A percentile compares a stretch with the other conserved stretches of the same genome.
Evolutionary conservation across 2,888 invertebrate species (phyloP).

Genomic region (Heliconius charithonia): DNA sequence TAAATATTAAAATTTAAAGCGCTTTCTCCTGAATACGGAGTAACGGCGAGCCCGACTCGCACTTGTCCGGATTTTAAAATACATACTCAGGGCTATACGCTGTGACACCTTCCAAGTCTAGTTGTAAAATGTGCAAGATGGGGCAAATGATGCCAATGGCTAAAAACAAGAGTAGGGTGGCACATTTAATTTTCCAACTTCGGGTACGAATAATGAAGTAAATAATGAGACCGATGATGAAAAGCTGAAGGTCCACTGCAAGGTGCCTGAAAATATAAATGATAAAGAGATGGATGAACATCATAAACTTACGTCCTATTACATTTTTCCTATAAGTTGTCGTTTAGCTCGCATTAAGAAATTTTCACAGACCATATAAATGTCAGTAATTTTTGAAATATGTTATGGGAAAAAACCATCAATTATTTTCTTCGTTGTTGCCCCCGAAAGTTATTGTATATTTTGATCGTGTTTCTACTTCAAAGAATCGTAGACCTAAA

Average conservation of each 20-base stretch:
- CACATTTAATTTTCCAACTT: constrained; percentile 10
- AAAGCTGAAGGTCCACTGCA: constrained; percentile 12
- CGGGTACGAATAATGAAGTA: constrained; percentile 1
- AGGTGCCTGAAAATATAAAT: constrained; percentile 9
- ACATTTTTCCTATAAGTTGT: no score
- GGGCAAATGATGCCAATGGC: constrained; percentile 3
- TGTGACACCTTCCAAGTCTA: background rate
- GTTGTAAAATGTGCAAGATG: background rate
- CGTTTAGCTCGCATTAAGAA: no score
- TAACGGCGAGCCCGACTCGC: no score
- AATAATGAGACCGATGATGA: background rate
- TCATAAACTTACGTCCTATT: background rate
- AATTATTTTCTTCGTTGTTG: no score
- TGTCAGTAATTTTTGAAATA: no score
- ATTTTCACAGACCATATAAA: no score
- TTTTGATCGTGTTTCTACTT: no score
- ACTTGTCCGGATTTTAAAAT: background rate
- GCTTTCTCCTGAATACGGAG: no score
- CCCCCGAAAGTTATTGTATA: background rate
- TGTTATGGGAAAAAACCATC: background rate
- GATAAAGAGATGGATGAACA: background rate
- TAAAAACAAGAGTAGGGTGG: background rate
- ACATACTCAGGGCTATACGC: background rate
- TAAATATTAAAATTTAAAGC: no score
- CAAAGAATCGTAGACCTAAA: no score